Conservation (phyloP, 2,888 invertebrate species). For the Pherbina coryleti region DNA sequence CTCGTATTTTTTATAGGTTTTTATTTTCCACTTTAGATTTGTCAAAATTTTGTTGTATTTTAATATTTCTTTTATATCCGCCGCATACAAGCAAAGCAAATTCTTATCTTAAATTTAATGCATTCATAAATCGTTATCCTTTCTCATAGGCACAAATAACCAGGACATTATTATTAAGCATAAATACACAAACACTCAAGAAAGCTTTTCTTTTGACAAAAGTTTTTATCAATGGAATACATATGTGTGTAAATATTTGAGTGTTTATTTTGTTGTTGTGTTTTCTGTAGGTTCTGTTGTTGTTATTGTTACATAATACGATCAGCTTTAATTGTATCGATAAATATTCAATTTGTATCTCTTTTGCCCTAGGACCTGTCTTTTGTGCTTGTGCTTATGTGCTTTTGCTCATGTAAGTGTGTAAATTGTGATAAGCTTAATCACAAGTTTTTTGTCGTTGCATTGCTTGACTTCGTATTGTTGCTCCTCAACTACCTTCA, state of each 20-base stretch:
- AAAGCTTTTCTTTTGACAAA: no score
- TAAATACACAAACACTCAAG: neutral
- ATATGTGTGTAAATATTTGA: no score
- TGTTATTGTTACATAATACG: neutral
- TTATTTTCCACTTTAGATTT: slow-evolving; percentile 40
- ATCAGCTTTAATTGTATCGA: slow-evolving; percentile 16
- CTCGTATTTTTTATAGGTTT: neutral
- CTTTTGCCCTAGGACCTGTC: neutral
- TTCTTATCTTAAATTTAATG: slow-evolving; percentile 13
- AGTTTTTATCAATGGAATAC: no score
- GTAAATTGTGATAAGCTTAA: slow-evolving; percentile 23
- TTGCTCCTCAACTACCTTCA: neutral
- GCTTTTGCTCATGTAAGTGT: neutral
- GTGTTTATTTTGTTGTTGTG: neutral
- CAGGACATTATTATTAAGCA: neutral
- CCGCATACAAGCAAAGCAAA: neutral
- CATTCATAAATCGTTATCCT: slow-evolving; percentile 6
- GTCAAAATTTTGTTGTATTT: slow-evolving; percentile 29
- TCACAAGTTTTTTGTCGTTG: slow-evolving; percentile 8
- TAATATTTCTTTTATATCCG: slow-evolving; percentile 16
- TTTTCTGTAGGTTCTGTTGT: no score
- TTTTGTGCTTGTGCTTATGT: neutral
- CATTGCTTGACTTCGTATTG: neutral
- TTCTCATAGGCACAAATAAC: slow-evolving; percentile 2
- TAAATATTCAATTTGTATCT: slow-evolving; percentile 22